Percentiles rank a stretch among this genome's conserved stretches.
These are phyloP conservation scores for Malurus splendens DNA, from an alignment of 2,797 vertebrate genomes.

Conservation along the genomic window DNA sequence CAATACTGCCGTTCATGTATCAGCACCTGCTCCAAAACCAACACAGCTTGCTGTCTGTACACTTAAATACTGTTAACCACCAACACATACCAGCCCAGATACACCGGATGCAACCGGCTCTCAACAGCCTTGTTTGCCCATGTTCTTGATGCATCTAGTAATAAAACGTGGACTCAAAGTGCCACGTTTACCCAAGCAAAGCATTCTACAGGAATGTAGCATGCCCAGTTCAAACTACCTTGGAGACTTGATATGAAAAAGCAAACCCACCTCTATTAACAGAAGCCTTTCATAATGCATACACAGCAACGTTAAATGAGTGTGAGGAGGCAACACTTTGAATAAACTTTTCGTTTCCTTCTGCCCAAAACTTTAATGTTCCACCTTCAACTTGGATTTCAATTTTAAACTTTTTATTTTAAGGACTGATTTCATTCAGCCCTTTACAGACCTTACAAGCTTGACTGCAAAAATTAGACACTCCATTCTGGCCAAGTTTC, in stretches of 20 bases:
- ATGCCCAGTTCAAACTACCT: not conserved
- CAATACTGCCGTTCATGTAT: not conserved
- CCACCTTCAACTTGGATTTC: not conserved
- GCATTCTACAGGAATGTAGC: not conserved
- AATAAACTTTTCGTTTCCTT: not conserved
- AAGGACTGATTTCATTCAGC: not conserved
- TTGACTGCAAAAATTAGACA: not conserved
- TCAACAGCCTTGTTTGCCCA: not conserved
- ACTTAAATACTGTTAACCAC: not conserved
- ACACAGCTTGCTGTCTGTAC: not conserved
- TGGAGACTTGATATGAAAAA: not conserved
- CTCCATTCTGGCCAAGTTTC: not conserved
- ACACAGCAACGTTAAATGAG: not conserved
- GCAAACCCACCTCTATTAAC: not conserved
- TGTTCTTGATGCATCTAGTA: not conserved
- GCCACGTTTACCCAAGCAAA: not conserved
- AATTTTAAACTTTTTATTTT: not conserved
- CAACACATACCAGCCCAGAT: not conserved
- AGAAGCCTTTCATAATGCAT: not conserved
- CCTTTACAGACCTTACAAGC: not conserved
- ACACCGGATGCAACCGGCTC: not conserved
- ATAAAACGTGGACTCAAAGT: not conserved
- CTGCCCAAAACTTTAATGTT: accelerated
- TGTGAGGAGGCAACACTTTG: not conserved
- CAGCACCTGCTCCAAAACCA: not conserved